Evolutionary conservation across 2,113 vertebrate genomes (phyloP), one percentile per base, ranked within the genome.

Genomic region (Clarias macrocephalus): DNA sequence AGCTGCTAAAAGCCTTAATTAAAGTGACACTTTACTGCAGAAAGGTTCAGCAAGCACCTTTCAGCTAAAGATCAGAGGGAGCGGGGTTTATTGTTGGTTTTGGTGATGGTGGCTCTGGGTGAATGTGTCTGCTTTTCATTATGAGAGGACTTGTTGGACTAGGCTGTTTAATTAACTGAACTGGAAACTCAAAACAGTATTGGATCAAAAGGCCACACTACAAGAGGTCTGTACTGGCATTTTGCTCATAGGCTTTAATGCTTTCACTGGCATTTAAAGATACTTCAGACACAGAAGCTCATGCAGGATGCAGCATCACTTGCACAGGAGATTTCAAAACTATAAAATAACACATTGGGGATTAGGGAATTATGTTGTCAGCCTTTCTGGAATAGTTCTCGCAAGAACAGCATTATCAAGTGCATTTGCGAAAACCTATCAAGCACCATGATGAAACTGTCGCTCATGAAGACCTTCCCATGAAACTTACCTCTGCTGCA

Each of bases 1-100:
- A 25, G 82, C 81, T 83, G 83, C 84, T 85, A 77, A 87, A 85
- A 76, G 33, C 82, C 82, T 87, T 88, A 87, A 87, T 87, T 87
- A 87, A 87, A 87, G 42, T 87, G 81, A 79, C 86, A 87, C 81
- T 87, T 83, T 79, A 87, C 68, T 65, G 72, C 72, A 79, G 62
- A 84, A 87, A 81, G 81, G 60, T 75, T n/a, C 28, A 15, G 12
- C 54, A 79, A 80, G 85, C 48, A 84, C 86, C 70, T 83, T 76
- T 79, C 42, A 66, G 82, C 72, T 63, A 76, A 79, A 84, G 86
- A 87, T 83, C 86, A 87, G 80, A 87, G 63, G 63, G 82, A 81
- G 52, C 52, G 62, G 30, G 9, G 48, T 86, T 84, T 84, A 81
- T 72, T 84, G 81, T 83, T 81, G 81, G 54, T 66, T 88, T 86